A percentile compares a stretch with the other conserved stretches of the same genome.
Conservation (phyloP, 2,113 vertebrate species). For the Paracanthobrama guichenoti region DNA sequence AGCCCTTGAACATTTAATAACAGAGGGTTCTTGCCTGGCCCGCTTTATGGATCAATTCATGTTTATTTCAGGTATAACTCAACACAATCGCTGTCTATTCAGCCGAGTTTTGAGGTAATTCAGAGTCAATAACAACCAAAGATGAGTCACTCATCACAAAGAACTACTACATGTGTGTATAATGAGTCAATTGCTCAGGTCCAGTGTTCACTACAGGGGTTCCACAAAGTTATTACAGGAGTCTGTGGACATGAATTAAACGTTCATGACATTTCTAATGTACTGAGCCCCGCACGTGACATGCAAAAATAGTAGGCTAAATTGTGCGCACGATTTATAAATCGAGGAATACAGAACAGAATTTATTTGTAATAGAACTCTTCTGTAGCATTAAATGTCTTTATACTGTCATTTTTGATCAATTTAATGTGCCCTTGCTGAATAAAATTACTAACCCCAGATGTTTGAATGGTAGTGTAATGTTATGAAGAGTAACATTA, state of each 20-base stretch:
- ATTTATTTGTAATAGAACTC: neutral
- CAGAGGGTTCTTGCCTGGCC: neutral
- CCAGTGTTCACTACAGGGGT: neutral
- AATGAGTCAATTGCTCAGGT: neutral
- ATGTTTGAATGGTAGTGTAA: too few relatives aligned
- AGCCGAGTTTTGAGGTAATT: neutral
- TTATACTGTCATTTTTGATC: neutral
- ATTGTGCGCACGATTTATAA: too few relatives aligned
- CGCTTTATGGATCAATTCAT: conserved; percentile 23
- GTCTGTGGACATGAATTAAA: neutral
- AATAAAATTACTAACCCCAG: neutral
- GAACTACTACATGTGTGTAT: neutral
- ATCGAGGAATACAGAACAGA: neutral
- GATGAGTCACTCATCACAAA: neutral
- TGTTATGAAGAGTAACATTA: too few relatives aligned
- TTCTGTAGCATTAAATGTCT: neutral
- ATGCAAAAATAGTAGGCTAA: too few relatives aligned
- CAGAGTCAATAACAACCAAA: neutral
- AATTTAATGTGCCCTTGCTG: neutral
- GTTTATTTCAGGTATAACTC: conserved; percentile 18
- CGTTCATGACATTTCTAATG: neutral
- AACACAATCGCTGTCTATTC: neutral
- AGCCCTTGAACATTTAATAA: conserved; percentile 62
- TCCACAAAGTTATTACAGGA: neutral
- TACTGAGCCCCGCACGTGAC: too few relatives aligned